Evolutionary conservation across 2,888 invertebrate species (phyloP).

Genomic region (Coremacera marginata): DNA sequence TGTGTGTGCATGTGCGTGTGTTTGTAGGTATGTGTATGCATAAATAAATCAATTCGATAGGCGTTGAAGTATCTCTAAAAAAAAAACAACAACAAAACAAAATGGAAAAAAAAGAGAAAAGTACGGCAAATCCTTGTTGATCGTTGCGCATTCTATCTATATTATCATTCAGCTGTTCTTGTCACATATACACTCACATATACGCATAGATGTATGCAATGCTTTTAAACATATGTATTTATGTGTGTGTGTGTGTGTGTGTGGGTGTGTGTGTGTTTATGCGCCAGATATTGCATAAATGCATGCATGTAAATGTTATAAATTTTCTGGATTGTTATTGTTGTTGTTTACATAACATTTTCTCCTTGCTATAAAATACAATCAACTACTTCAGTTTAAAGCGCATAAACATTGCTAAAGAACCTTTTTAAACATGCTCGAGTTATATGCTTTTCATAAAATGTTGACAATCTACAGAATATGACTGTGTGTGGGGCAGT

Average conservation of each 20-base stretch:
- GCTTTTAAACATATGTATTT: too few species aligned
- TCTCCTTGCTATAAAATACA: background rate
- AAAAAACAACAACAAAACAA: background rate
- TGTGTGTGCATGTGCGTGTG: too few species aligned
- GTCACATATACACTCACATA: too few species aligned
- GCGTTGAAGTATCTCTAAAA: background rate
- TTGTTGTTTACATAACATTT: background rate
- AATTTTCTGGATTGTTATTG: background rate
- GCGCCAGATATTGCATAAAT: too few species aligned
- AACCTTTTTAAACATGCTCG: background rate
- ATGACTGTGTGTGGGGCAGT: background rate
- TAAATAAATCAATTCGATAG: background rate
- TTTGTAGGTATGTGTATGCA: background rate
- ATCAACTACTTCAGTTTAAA: constrained; percentile 11
- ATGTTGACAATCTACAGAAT: background rate
- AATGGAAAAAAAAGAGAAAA: background rate
- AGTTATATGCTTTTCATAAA: constrained; percentile 8
- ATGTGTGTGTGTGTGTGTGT: too few species aligned
- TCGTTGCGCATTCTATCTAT: background rate
- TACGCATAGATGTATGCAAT: too few species aligned
- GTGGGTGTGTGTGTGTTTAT: too few species aligned
- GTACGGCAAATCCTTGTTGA: background rate
- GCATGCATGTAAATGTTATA: background rate
- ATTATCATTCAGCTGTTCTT: background rate
- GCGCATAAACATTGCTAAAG: background rate